Evolutionary conservation across 2,797 vertebrate species (phyloP), one percentile per base, ranked within the genome.

Genomic region (Trichosurus vulpecula): DNA sequence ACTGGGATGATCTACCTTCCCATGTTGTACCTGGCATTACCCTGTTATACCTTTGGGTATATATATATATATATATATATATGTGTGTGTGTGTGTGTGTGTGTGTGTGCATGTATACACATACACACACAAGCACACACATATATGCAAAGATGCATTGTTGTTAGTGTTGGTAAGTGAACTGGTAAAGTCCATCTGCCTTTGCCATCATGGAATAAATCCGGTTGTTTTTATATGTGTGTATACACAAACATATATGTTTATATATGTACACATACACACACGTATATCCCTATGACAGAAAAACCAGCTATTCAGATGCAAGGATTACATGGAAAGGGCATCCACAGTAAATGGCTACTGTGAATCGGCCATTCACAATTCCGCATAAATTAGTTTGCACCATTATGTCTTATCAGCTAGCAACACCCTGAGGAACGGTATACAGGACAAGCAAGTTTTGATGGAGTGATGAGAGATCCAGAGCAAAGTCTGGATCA

Each of bases 141-240:
- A 54, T 54, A 54, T 13, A 12, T 98, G 99, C 97, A 97, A 98
- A 97, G 98, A 99, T 66, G 99, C 99, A 0, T 98, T 98, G 95
- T 97, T 99, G 92, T 98, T 99, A 30, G 98, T 99, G 94, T 99
- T 99, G 96, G 99, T 99, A 74, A 99, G 99, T 97, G 99, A 99
- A 98, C 99, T 99, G 99, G 99, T 99, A 97, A 66, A 81, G 66
- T 47, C 9, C 8, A n/a, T 91, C 14, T 41, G 58, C 91, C 57
- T 95, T 90, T 93, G 58, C 91, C 66, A 54, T n/a, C 41, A 90
- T 54, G 55, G 27, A 90, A 56, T 51, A 54, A 93, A 96, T 31
- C 41, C n/a, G 61, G 25, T 6, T 92, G 52, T 35, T 22, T 56
- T 4, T 55, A 25, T 25, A 25, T 25, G 0, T 55, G 22, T 55